Evolutionary conservation across 2,113 vertebrate genomes (phyloP).

Genomic region (Hemiscyllium ocellatum): DNA sequence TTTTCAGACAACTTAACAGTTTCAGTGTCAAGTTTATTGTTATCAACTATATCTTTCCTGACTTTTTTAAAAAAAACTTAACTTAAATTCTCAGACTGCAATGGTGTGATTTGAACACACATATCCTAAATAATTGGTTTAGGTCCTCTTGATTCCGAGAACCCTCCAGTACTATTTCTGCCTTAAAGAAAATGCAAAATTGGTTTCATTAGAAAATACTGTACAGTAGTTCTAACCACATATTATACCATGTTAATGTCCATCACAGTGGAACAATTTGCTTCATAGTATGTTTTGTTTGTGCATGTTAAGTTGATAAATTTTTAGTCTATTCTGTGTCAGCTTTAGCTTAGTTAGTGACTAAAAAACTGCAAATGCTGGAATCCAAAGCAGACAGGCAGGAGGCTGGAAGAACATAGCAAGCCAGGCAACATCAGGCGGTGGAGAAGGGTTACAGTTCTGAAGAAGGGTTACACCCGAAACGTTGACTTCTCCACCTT

Average conservation of each 20-base stretch:
- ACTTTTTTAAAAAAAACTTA: neutral
- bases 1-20: neutral
- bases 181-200: neutral
- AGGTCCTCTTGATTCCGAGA: neutral
- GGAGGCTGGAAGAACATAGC: too few species aligned
- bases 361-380: too few species aligned
- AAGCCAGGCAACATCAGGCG: too few species aligned
- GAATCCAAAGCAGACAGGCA: too few species aligned
- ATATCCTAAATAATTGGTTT: too few species aligned
- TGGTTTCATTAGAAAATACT: neutral
- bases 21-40: neutral
- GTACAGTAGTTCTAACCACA: too few species aligned
- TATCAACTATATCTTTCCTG: neutral
- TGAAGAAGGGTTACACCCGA: too few species aligned
- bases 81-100: neutral
- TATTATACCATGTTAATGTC: too few species aligned
- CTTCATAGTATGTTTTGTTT: neutral
- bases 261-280: neutral
- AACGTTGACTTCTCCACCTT: too few species aligned
- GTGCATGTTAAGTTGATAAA: neutral
- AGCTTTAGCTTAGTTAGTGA: too few species aligned
- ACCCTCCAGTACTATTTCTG: neutral
- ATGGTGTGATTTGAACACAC: neutral
- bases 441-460: too few species aligned
- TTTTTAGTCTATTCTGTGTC: neutral